A percentile compares a stretch with the other conserved stretches of the same genome.
phyloP scores from a whole-genome alignment of 2,113 vertebrate genomes.

The Poeciliopsis occidentalis region DNA sequence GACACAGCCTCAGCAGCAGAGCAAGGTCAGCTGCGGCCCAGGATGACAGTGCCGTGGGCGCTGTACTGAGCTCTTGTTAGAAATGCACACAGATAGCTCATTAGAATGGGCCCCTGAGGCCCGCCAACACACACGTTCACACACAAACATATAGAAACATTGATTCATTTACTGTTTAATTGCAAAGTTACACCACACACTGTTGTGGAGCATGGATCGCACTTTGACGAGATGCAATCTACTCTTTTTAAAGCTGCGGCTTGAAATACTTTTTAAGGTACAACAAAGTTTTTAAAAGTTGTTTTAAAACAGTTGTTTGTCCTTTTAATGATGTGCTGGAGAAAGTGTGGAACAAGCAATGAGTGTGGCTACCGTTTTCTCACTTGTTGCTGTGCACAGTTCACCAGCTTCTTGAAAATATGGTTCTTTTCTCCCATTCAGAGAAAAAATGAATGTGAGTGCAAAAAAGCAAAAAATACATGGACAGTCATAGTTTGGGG shows the following conservation, averaged over 20 bases:
- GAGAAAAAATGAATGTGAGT: neutral
- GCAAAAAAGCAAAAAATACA: neutral
- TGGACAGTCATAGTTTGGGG: neutral
- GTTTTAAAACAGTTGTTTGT: neutral
- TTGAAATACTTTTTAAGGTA: neutral
- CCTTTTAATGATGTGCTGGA: neutral
- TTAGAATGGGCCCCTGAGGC: constrained; percentile 81
- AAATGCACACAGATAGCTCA: constrained; percentile 84
- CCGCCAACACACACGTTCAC: constrained; percentile 67
- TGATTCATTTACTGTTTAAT: constrained; percentile 77
- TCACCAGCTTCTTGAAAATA: neutral
- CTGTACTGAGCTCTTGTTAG: constrained; percentile 79
- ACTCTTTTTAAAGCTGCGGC: neutral
- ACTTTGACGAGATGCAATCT: constrained; percentile 57
- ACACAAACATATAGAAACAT: constrained; percentile 74
- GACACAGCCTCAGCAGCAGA: constrained; percentile 78
- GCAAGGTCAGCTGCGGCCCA: constrained; percentile 83
- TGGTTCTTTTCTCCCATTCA: neutral
- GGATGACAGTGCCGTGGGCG: constrained; percentile 83
- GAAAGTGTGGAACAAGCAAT: neutral
- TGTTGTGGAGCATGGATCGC: constrained; percentile 26
- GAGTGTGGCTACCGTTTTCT: neutral
- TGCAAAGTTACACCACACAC: constrained; percentile 59
- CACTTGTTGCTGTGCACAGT: neutral
- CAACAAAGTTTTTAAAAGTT: neutral